Evolutionary conservation across 2,797 vertebrate genomes (phyloP).

Genomic region (Mus minutoides): DNA sequence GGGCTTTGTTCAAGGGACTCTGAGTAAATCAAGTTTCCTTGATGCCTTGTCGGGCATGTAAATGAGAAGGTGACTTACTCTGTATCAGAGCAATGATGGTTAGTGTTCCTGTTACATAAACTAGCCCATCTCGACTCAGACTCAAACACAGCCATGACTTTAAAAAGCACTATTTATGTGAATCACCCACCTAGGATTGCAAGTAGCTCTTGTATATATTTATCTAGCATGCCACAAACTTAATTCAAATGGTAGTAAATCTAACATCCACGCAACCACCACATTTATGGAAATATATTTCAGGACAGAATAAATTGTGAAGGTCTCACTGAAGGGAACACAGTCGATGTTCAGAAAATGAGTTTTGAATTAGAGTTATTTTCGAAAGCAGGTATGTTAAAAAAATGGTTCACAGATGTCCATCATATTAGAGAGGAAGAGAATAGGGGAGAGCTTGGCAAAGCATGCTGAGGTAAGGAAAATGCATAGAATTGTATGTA

Average conservation of each 20-base stretch:
- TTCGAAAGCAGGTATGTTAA: background rate
- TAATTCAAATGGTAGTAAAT: background rate
- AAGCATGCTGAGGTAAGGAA: background rate
- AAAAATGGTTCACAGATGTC: background rate
- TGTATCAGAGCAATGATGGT: background rate
- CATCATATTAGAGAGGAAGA: background rate
- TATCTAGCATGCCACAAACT: background rate
- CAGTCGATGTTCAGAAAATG: background rate
- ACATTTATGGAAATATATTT: background rate
- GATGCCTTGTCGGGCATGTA: background rate
- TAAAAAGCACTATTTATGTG: slow-evolving; percentile 12
- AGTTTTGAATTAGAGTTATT: background rate
- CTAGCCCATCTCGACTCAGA: background rate
- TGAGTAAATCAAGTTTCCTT: background rate
- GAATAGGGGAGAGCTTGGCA: background rate
- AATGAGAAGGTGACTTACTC: background rate
- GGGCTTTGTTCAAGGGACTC: background rate
- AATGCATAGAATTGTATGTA: background rate
- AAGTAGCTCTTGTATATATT: background rate
- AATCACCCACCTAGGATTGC: background rate
- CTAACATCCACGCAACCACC: background rate
- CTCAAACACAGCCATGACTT: background rate
- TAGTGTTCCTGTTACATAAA: background rate
- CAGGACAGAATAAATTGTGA: slow-evolving; percentile 12
- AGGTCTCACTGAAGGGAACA: background rate